phyloP scores from a whole-genome alignment of 2,113 vertebrate species.

The Callionymus lyra region DNA sequence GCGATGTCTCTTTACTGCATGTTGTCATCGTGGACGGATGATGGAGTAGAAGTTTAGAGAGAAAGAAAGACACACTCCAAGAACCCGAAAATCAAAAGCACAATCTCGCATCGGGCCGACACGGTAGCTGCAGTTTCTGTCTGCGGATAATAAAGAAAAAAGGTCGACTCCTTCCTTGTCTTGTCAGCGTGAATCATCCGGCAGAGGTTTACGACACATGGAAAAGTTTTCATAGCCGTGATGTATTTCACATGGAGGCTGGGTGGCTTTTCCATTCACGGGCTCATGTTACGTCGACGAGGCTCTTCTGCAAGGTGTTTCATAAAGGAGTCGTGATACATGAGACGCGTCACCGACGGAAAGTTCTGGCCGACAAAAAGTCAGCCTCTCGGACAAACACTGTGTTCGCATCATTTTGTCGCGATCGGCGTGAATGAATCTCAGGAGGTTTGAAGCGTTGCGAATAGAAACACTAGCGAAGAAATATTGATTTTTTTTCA shows the following conservation, averaged over 20 bases:
- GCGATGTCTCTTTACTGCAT: background rate
- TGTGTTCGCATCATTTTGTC: too few species aligned
- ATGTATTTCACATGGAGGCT: slow-evolving; percentile 4
- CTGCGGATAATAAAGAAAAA: slow-evolving; percentile 25
- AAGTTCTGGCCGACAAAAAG: too few species aligned
- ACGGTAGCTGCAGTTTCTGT: slow-evolving; percentile 24
- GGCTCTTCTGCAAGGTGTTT: slow-evolving; percentile 22
- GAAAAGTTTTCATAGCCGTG: background rate
- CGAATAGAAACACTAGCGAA: too few species aligned
- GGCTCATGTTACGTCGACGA: slow-evolving; percentile 5
- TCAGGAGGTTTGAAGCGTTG: too few species aligned
- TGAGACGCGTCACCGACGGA: slow-evolving; percentile 19
- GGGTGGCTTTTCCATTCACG: background rate
- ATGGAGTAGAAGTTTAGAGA: slow-evolving; percentile 8
- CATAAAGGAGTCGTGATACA: slow-evolving; percentile 28
- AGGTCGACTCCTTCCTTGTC: slow-evolving; percentile 14
- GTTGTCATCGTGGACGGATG: slow-evolving; percentile 8
- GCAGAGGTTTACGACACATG: background rate
- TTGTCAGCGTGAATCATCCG: slow-evolving; percentile 1
- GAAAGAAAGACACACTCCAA: slow-evolving; percentile 6
- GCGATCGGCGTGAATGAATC: too few species aligned
- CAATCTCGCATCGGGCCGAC: slow-evolving; percentile 38
- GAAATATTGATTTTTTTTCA: too few species aligned
- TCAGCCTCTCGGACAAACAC: too few species aligned
- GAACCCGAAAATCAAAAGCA: background rate